Conservation (phyloP, 2,113 vertebrate genomes). For the Plotosus lineatus region DNA sequence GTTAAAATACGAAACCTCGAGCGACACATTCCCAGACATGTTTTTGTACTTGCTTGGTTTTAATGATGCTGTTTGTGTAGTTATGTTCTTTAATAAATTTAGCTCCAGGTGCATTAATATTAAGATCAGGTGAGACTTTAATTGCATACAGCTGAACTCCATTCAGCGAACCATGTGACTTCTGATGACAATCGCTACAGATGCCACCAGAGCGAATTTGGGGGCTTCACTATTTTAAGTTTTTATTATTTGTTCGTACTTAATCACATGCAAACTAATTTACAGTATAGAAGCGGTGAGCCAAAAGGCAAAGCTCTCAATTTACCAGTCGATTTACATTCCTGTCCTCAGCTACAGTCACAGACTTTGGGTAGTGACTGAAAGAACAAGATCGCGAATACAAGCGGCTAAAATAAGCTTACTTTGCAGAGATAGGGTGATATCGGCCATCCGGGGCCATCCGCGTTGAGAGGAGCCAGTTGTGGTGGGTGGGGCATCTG, state of each 20-base stretch:
- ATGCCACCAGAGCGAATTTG: background rate
- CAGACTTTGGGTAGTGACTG: too few species aligned
- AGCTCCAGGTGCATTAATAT: background rate
- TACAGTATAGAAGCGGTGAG: too few species aligned
- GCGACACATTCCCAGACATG: background rate
- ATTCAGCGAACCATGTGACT: background rate
- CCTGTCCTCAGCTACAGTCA: too few species aligned
- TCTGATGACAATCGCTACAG: background rate
- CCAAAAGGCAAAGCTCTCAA: too few species aligned
- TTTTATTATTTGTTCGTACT: background rate
- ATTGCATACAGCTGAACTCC: background rate
- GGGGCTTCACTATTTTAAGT: background rate
- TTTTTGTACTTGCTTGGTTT: background rate
- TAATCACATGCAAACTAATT: background rate
- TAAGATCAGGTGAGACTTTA: background rate
- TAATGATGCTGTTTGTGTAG: background rate
- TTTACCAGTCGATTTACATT: too few species aligned
- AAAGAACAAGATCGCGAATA: too few species aligned
- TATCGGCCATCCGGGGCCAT: too few species aligned
- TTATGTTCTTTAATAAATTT: background rate
- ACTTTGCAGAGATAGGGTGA: too few species aligned
- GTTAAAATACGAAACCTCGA: background rate
- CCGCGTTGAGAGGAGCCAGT: too few species aligned
- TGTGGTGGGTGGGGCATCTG: too few species aligned
- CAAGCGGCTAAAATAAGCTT: too few species aligned